A percentile compares a stretch with the other conserved stretches of the same genome.
Conservation (phyloP, 2,113 vertebrate species). For the Rhadina sibilatrix region DNA sequence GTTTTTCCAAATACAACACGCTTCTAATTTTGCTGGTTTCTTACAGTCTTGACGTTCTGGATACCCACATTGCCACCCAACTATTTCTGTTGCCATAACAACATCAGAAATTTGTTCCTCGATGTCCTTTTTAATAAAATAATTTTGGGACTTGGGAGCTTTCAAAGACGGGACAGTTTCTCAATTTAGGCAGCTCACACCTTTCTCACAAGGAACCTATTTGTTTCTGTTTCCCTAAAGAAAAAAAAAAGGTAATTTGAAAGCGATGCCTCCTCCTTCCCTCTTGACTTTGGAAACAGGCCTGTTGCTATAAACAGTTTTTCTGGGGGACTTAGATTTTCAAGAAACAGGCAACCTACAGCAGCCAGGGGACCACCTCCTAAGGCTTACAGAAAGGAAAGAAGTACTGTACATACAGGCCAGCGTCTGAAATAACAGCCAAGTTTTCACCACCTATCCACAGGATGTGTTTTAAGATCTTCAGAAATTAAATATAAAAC, state of each 20-base stretch:
- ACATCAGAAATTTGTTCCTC: slow-evolving; percentile 73
- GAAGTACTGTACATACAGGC: neutral
- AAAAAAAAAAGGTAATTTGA: slow-evolving; percentile 11
- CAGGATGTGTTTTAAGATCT: neutral
- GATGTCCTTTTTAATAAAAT: slow-evolving; percentile 70
- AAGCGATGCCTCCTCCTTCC: neutral
- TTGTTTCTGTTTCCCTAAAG: slow-evolving; percentile 37
- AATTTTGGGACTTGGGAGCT: slow-evolving; percentile 37
- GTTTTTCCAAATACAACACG: slow-evolving; percentile 45
- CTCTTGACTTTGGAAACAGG: slow-evolving; percentile 24
- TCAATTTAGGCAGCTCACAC: slow-evolving; percentile 52
- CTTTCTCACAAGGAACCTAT: slow-evolving; percentile 27
- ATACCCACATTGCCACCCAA: slow-evolving; percentile 64
- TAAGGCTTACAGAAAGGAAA: neutral
- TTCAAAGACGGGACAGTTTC: slow-evolving; percentile 2
- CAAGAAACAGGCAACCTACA: slow-evolving; percentile 74
- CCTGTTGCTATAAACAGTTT: slow-evolving; percentile 33
- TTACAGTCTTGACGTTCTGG: slow-evolving; percentile 62
- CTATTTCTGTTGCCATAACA: slow-evolving; percentile 80
- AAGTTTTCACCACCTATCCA: slow-evolving; percentile 1
- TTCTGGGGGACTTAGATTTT: slow-evolving; percentile 66
- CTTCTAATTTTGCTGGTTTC: slow-evolving; percentile 56
- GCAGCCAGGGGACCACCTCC: slow-evolving; percentile 67
- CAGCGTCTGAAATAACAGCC: neutral
- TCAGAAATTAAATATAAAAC: neutral